Conservation (phyloP, 2,797 vertebrate species). For the Eurystomus glaucurus region DNA sequence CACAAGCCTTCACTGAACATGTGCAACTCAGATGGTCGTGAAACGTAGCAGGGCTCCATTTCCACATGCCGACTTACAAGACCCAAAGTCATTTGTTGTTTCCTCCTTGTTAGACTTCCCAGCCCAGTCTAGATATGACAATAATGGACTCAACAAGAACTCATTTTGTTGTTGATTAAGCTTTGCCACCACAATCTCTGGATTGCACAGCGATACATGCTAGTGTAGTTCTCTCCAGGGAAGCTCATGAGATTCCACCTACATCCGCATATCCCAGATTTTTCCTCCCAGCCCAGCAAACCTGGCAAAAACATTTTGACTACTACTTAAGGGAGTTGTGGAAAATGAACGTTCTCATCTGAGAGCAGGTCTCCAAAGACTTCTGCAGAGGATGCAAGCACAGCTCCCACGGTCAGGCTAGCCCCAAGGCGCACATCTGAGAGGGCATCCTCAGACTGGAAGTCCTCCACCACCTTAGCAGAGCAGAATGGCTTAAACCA, state of each 20-base stretch:
- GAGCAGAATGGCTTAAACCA: constrained; percentile 52
- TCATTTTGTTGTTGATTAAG: neutral
- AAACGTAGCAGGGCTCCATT: neutral
- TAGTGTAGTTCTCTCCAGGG: neutral
- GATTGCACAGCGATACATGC: rapidly evolving
- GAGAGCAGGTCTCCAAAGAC: constrained; percentile 12
- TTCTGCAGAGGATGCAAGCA: neutral
- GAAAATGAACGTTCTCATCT: neutral
- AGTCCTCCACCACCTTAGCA: neutral
- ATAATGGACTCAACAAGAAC: rapidly evolving
- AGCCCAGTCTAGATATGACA: neutral
- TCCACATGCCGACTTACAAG: neutral
- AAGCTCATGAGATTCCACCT: constrained; percentile 54
- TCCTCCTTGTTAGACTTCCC: neutral
- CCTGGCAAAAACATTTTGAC: constrained; percentile 40
- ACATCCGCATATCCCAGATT: constrained; percentile 1
- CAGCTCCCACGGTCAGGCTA: neutral
- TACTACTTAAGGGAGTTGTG: neutral
- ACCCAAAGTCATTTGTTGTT: constrained; percentile 16
- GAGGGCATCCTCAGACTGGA: constrained; percentile 8
- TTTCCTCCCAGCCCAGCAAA: constrained; percentile 47
- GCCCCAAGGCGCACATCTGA: constrained; percentile 37
- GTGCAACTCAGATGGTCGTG: neutral
- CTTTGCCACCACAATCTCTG: neutral
- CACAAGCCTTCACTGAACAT: neutral